Percentiles rank a stretch among this genome's conserved stretches.
phyloP scores from a whole-genome alignment of 2,113 vertebrate genomes.

The rat (Rattus norvegicus) region GRCr8 NC_086025.1:129759001-129759500 shows the following conservation, averaged over 20 bases:
- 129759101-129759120: not conserved
- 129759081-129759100: not conserved
- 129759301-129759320: not conserved
- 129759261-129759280: not conserved
- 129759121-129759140: not conserved
- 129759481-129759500: not conserved
- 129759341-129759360: not conserved
- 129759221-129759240: not conserved
- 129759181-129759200: not conserved
- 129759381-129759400: not conserved
- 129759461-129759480: not conserved
- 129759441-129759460: not conserved
- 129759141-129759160: not conserved
- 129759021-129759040: slow-evolving; percentile 20
- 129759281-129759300: not conserved
- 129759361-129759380: not conserved
- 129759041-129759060: not conserved
- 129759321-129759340: not conserved
- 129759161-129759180: not conserved
- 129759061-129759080: slow-evolving; percentile 11
- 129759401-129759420: not conserved
- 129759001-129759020: slow-evolving; percentile 21
- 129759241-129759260: not conserved
- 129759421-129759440: not conserved
- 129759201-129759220: not conserved